A percentile compares a stretch with the other conserved stretches of the same genome.
phyloP scores from a whole-genome alignment of 35 echinoderm and acorn worm genomes.

The Chiridota heheva region DNA sequence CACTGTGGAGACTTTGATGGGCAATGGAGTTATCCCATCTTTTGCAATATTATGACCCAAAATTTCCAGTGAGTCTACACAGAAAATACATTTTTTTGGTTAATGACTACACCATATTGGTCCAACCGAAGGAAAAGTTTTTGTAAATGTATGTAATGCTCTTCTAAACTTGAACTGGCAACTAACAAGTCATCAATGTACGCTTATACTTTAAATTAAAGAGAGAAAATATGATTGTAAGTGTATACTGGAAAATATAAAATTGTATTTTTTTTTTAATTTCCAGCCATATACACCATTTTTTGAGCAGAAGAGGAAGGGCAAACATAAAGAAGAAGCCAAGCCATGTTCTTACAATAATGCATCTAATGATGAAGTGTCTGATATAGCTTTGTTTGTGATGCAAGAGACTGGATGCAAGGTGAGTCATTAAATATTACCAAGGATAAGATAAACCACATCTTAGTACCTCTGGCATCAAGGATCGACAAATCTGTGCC shows the following conservation, averaged over 20 bases:
- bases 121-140: no score
- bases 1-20: no score
- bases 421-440: slow-evolving; percentile 46
- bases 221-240: background rate
- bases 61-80: no score
- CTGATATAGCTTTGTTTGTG: slow-evolving; percentile 63
- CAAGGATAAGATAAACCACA: background rate
- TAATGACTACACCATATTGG: no score
- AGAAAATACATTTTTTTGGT: no score
- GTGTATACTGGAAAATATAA: background rate
- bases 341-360: slow-evolving; percentile 41
- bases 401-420: slow-evolving; percentile 84
- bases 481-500: background rate
- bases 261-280: no score
- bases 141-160: no score
- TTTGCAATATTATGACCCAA: no score
- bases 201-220: background rate
- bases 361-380: slow-evolving; percentile 25
- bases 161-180: no score
- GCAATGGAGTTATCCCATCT: no score
- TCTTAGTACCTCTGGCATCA: background rate
- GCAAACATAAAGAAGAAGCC: slow-evolving; percentile 1
- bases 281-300: no score
- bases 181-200: no score
- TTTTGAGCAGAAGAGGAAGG: background rate